Evolutionary conservation across 2,797 vertebrate genomes (phyloP), one percentile per base, ranked within the genome.

Genomic region (Lindbergichthys nudifrons): DNA sequence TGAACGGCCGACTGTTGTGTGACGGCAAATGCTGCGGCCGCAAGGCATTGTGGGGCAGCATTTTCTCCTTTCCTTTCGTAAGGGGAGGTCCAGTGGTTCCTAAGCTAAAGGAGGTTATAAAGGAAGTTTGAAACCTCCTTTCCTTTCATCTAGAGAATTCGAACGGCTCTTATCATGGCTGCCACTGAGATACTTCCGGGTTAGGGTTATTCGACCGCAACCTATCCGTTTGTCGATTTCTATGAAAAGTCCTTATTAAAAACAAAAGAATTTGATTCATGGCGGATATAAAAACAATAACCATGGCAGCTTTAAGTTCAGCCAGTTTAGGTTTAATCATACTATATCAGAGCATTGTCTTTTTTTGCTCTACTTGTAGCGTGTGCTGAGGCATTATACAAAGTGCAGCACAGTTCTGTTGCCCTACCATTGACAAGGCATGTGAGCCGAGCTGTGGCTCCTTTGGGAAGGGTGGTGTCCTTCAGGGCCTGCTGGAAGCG

Each of bases 391-490:
- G 52, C 42, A 53, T 39, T 18, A 48, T 76, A 36, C 50, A 54
- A 75, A 81, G 58, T 47, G 66, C 65, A 66, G 64, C 59, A 46
- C 42, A 60, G 65, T 10, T 59, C 26, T 30, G 50, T 51, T 36
- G 54, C 56, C 54, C 10, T 92, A 96, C 96, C 95, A 61, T 91
- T 87, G 65, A 96, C 70, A 0, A 82, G 72, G 76, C 95, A 96
- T 26, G 86, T 88, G 7, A 96, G 91, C 61, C 66, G 84, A 53
- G 73, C 54, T 0, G 76, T 94, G 0, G 92, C 91, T 57, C 93
- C 95, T 53, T 70, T 80, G 18, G 90, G 88, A 45, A 93, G 88
- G 0, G 80, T 89, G 50, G 60, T 8, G 59, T 95, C 95, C 18
- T 12, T 64, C 79, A 94, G 87, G 54, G 52, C 19, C 67, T 85